Conservation (phyloP, 2,888 invertebrate genomes). For the Scotopteryx bipunctaria region DNA sequence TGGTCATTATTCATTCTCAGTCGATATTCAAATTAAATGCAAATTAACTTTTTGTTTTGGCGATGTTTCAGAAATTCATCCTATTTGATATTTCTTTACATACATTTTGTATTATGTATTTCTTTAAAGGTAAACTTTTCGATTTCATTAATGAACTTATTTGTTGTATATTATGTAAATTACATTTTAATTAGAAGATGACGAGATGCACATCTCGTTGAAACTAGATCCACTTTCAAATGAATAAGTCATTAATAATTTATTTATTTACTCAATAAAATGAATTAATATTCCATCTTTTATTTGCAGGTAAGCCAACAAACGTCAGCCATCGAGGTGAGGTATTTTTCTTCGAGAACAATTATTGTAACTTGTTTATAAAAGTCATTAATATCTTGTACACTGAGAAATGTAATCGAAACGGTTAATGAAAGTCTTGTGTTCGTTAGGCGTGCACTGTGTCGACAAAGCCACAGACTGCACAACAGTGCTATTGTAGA, state of each 20-base stretch:
- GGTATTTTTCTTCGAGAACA: slow-evolving; percentile 49
- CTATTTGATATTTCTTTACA: too few relatives aligned
- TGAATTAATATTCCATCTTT: slow-evolving; percentile 37
- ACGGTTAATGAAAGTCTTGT: slow-evolving; percentile 60
- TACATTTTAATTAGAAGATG: too few relatives aligned
- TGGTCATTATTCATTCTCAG: slow-evolving; percentile 24
- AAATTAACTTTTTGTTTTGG: slow-evolving; percentile 16
- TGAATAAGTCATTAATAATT: neutral
- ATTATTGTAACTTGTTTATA: slow-evolving; percentile 63
- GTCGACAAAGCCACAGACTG: slow-evolving; percentile 44
- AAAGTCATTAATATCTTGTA: slow-evolving; percentile 67
- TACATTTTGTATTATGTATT: too few relatives aligned
- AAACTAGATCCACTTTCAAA: too few relatives aligned
- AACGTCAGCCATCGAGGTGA: slow-evolving; percentile 42
- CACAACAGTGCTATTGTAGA: slow-evolving; percentile 33
- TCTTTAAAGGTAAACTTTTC: too few relatives aligned
- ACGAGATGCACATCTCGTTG: too few relatives aligned
- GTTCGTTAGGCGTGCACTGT: slow-evolving; percentile 62
- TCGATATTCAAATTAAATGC: slow-evolving; percentile 29
- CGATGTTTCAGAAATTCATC: neutral
- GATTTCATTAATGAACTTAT: too few relatives aligned
- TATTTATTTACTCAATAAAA: slow-evolving; percentile 13
- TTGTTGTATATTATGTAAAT: too few relatives aligned
- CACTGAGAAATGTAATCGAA: slow-evolving; percentile 62
- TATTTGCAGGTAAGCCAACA: slow-evolving; percentile 55